Conservation (phyloP, 2,888 invertebrate species). For the Hydroisotoma schaefferi region DNA sequence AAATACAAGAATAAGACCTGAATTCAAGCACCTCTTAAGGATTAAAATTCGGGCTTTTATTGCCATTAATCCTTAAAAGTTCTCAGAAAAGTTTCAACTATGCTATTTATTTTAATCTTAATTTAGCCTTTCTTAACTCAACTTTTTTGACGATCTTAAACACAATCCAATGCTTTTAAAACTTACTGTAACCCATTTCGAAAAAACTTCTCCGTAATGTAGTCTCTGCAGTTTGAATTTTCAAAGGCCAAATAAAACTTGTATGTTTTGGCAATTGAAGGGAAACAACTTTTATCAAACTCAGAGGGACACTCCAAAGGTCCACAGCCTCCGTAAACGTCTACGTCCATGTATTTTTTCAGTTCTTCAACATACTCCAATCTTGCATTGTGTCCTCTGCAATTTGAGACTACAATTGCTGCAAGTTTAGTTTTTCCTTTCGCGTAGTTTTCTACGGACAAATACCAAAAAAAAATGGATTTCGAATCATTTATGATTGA, state of each 20-base stretch:
- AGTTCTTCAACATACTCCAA: constrained; percentile 47
- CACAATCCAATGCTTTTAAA: too few species aligned
- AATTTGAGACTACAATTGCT: constrained; percentile 16
- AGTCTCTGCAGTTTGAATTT: constrained; percentile 65
- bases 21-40: too few species aligned
- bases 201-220: constrained; percentile 64
- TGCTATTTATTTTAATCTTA: too few species aligned
- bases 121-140: too few species aligned
- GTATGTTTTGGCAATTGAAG: constrained; percentile 53
- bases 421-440: constrained; percentile 12
- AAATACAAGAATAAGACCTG: too few species aligned
- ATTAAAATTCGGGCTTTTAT: too few species aligned
- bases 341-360: constrained; percentile 48
- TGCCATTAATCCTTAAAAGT: too few species aligned
- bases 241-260: constrained; percentile 68
- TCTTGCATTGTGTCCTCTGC: constrained; percentile 12
- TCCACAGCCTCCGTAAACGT: constrained; percentile 50
- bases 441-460: constrained; percentile 5
- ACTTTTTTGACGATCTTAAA: too few species aligned
- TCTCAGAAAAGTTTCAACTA: too few species aligned
- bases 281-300: background rate
- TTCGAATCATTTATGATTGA: too few species aligned
- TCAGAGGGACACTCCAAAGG: background rate
- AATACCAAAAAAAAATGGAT: too few species aligned
- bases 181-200: constrained; percentile 9